These are phyloP conservation scores for Tychaedon coryphoeus DNA, from an alignment of 2,113 vertebrate species.

Conservation along the genomic window DNA sequence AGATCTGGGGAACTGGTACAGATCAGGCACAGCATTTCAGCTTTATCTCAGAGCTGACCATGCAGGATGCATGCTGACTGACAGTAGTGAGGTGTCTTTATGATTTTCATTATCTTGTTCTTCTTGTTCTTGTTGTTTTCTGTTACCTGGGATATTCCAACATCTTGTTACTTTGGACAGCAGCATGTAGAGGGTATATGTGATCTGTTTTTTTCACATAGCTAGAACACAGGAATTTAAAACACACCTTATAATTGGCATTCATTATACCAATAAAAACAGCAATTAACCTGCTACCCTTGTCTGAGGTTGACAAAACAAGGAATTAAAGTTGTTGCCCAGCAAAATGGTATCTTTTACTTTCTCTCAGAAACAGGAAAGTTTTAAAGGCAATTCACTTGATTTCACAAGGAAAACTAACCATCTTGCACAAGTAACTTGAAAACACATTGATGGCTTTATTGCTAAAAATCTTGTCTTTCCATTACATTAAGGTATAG, in stretches of 20 bases:
- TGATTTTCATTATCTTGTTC: not conserved
- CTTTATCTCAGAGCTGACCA: not conserved
- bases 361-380: not conserved
- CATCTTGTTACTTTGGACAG: not conserved
- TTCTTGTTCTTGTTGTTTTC: not conserved
- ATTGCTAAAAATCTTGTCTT: not conserved
- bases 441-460: not conserved
- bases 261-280: constrained; percentile 5
- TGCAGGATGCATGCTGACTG: not conserved
- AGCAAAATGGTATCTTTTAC: not conserved
- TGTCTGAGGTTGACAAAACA: constrained; percentile 11
- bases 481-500: not conserved
- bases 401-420: not conserved
- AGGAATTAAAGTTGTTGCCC: not conserved
- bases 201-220: not conserved
- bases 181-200: not conserved
- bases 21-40: not conserved
- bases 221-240: not conserved
- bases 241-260: not conserved
- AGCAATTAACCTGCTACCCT: constrained; percentile 44
- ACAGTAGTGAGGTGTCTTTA: not conserved
- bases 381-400: not conserved
- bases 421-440: not conserved
- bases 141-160: not conserved
- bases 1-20: not conserved